These are phyloP conservation scores for Atractosteus spatula DNA, from an alignment of 2,113 vertebrate species.

Conservation along the genomic window DNA sequence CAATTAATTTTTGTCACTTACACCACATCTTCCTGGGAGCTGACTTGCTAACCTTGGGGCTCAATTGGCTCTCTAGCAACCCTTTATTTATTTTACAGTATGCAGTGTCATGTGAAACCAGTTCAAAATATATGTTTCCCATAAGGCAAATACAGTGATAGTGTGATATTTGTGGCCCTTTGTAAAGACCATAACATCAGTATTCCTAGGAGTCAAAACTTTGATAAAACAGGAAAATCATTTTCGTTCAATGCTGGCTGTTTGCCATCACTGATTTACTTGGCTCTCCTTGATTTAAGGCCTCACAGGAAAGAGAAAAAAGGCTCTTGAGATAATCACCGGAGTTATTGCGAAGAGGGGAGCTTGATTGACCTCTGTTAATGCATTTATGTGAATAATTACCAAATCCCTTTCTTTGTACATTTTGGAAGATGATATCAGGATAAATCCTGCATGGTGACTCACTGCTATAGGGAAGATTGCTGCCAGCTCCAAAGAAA, in stretches of 20 bases:
- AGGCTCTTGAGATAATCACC: constrained; percentile 60
- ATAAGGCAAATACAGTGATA: too few species aligned
- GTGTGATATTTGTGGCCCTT: too few species aligned
- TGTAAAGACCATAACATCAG: too few species aligned
- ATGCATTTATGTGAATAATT: constrained; percentile 74
- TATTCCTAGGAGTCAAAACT: too few species aligned
- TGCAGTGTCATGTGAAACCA: too few species aligned
- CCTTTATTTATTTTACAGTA: too few species aligned
- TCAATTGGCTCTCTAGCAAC: too few species aligned
- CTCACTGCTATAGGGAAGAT: constrained; percentile 61
- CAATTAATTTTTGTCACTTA: too few species aligned
- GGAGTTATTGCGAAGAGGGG: constrained; percentile 65
- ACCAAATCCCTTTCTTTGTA: constrained; percentile 46
- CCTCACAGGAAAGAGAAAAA: constrained; percentile 41
- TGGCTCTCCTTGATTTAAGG: constrained; percentile 40
- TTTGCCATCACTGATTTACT: constrained; percentile 57
- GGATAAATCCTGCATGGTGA: constrained; percentile 59
- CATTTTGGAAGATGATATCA: constrained; percentile 66
- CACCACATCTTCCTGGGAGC: too few species aligned
- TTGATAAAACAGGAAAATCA: constrained; percentile 51
- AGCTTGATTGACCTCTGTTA: constrained; percentile 67
- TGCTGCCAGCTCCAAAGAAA: constrained; percentile 66
- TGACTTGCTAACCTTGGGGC: too few species aligned
- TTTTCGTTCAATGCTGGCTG: constrained; percentile 39
- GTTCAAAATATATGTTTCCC: too few species aligned